Conservation (phyloP, 2,888 invertebrate genomes). For the Cheilosia variabilis region DNA sequence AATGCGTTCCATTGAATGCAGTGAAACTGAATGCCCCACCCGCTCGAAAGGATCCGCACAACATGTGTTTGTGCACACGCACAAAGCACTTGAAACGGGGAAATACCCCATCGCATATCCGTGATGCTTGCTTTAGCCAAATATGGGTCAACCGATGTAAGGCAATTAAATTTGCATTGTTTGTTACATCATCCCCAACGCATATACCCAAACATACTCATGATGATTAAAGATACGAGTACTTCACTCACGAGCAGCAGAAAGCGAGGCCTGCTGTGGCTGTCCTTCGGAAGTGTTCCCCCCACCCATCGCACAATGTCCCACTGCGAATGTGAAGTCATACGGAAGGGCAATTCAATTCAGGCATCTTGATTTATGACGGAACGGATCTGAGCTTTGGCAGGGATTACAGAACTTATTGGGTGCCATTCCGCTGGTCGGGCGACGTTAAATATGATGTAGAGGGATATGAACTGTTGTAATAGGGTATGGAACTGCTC, state of each 20-base stretch:
- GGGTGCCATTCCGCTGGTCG: conserved; percentile 15
- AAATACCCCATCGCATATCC: conserved; percentile 22
- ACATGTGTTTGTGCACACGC: not conserved
- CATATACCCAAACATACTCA: conserved; percentile 20
- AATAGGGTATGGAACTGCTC: too few species aligned
- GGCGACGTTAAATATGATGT: conserved; percentile 9
- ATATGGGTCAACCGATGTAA: conserved; percentile 47
- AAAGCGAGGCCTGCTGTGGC: conserved; percentile 1
- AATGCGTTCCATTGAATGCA: conserved; percentile 26
- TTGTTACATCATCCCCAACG: conserved; percentile 20
- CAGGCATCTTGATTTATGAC: conserved; percentile 54
- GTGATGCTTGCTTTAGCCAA: conserved; percentile 13
- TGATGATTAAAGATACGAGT: not conserved
- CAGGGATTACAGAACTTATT: conserved; percentile 29
- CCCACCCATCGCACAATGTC: not conserved
- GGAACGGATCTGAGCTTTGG: conserved; percentile 40
- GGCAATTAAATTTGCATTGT: conserved; percentile 47
- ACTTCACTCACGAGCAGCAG: not conserved
- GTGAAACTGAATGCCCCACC: not conserved
- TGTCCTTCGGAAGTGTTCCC: not conserved
- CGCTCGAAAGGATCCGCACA: conserved; percentile 20
- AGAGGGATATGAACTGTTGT: conserved; percentile 8
- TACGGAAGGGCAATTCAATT: conserved; percentile 50
- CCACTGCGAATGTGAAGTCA: conserved; percentile 29
- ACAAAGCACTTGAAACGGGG: conserved; percentile 52